Evolutionary conservation across 1,140 invertebrate species (phyloP), one percentile per base, ranked within the genome.

Genomic region (Sarcophaga peregrina): DNA sequence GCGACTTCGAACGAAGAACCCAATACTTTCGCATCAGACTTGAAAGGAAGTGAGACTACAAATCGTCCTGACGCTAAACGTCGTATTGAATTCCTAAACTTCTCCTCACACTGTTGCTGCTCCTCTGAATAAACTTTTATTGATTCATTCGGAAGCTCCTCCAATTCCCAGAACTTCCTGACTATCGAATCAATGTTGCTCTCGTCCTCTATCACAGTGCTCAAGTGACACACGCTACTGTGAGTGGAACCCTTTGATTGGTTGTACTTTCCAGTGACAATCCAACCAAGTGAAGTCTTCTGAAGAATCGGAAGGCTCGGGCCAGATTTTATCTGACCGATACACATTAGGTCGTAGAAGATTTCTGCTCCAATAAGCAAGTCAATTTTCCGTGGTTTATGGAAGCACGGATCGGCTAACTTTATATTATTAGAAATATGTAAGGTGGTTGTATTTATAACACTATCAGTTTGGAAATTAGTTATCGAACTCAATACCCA

Each of bases 111-210:
- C 20, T 81, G 25, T 45, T 80, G 50, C 83, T 86, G 83, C 84
- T 80, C 46, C 8, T 11, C 15, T 47, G 45, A 47, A 47, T 20
- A 7, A 46, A 46, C 4, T 8, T n/a, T n/a, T 7, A 4, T 4
- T 37, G 25, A 37, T 15, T 75, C 46, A 11, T 20, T 54, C 11
- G 85, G 83, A 45, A 86, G 78, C 37, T 87, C 85, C 82, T 90
- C 89, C 9, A 87, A 8, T 54, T 87, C 83, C 89, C 89, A 89
- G 74, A 90, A 89, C 78, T 54, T 37, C 15, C 15, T 80, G 25
- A 15, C 82, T 37, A 52, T 83, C 46, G 25, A n/a, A 13, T n/a
- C 37, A 15, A n/a, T 37, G 4, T 37, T 37, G 25, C 4, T 37
- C 10, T 54, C 72, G 17, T 76, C 45, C 45, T 68, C 82, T 45